Conservation (phyloP, 53 echinoderm and acorn worm species). For the Temnopleurus reevesii region DNA sequence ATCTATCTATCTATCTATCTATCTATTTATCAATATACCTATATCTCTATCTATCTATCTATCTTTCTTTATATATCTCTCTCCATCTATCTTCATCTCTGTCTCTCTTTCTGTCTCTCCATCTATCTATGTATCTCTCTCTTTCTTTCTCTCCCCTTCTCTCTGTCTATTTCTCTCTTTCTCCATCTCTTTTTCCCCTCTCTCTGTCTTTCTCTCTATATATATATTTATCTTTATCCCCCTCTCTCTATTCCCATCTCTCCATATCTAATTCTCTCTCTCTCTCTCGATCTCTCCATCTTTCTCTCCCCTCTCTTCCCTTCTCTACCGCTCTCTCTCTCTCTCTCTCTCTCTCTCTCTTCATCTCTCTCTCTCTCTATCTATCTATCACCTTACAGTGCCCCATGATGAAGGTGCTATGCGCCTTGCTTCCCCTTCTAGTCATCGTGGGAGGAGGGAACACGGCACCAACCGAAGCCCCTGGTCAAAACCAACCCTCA, state of each 20-base stretch:
- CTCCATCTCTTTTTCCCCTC: background rate
- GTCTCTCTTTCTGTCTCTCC: no score
- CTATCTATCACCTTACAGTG: no score
- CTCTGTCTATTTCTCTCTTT: background rate
- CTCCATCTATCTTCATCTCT: no score
- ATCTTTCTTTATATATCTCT: no score
- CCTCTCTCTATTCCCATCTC: background rate
- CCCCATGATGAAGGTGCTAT: conserved; percentile 15
- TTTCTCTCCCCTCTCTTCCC: background rate
- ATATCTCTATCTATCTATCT: no score
- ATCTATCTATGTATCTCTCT: no score
- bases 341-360: background rate
- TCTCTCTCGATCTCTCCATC: background rate
- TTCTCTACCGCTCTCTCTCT: background rate
- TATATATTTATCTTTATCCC: background rate
- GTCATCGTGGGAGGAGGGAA: background rate
- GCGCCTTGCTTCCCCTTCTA: background rate
- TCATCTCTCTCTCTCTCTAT: background rate
- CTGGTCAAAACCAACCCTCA: background rate
- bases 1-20: no score
- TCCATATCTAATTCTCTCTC: background rate
- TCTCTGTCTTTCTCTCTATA: background rate
- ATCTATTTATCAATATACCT: no score
- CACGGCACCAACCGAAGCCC: background rate
- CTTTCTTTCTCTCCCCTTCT: no score